A percentile compares a stretch with the other conserved stretches of the same genome.
Evolutionary conservation across 1,140 invertebrate genomes (phyloP).

Genomic region (Drosophila subpulchrella): DNA sequence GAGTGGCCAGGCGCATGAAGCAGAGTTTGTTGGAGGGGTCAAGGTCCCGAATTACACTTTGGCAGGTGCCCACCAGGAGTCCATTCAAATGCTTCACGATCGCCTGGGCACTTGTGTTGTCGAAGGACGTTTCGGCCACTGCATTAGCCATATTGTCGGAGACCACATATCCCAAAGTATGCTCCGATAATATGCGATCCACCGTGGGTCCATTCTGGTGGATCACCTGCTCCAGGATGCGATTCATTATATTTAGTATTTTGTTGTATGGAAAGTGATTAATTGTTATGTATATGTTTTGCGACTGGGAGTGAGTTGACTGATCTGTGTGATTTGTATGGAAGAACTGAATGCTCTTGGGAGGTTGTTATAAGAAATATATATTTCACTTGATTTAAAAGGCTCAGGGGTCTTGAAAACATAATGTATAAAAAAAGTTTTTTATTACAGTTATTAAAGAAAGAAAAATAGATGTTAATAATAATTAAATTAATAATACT

Average conservation of each 20-base stretch:
- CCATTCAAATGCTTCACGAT: conserved; percentile 69
- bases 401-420: not conserved
- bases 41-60: conserved; percentile 70
- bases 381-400: not conserved
- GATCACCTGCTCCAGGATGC: conserved; percentile 65
- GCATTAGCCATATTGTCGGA: conserved; percentile 61
- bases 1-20: conserved; percentile 65
- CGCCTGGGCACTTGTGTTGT: conserved; percentile 73
- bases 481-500: too few relatives aligned
- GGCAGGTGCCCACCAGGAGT: conserved; percentile 44
- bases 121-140: conserved; percentile 67
- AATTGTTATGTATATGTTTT: not conserved
- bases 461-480: too few relatives aligned
- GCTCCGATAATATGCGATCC: conserved; percentile 68
- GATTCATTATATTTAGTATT: conserved; percentile 46
- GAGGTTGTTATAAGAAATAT: too few relatives aligned
- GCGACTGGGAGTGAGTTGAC: not conserved
- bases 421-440: too few relatives aligned
- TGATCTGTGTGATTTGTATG: not conserved
- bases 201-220: conserved; percentile 37
- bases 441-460: too few relatives aligned
- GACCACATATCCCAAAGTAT: conserved; percentile 66
- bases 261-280: too few relatives aligned
- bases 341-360: not conserved
- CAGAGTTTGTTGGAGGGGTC: conserved; percentile 66